phyloP scores from a whole-genome alignment of 2,888 invertebrate genomes.

The Artemia sinica region DNA sequence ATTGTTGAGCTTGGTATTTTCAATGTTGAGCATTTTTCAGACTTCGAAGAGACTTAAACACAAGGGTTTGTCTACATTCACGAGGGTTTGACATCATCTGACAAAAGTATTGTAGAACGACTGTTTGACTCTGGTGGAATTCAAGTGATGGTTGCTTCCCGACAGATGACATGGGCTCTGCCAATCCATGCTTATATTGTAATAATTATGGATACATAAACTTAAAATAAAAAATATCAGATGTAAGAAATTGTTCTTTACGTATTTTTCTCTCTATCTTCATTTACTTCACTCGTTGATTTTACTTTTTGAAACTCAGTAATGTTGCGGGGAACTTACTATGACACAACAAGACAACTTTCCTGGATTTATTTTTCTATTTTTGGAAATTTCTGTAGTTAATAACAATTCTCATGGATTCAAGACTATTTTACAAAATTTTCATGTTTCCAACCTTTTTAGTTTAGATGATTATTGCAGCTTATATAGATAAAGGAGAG shows the following conservation, averaged over 20 bases:
- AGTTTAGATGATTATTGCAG: too few relatives aligned
- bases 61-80: constrained; percentile 91
- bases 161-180: constrained; percentile 81
- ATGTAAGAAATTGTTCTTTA: constrained; percentile 26
- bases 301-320: too few relatives aligned
- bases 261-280: too few relatives aligned
- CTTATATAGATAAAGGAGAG: too few relatives aligned
- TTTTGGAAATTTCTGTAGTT: too few relatives aligned
- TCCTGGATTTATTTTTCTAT: too few relatives aligned
- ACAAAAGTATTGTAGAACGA: constrained; percentile 77
- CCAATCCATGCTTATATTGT: constrained; percentile 81
- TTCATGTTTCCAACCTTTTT: too few relatives aligned
- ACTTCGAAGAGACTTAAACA: constrained; percentile 75
- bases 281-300: too few relatives aligned
- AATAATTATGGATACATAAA: constrained; percentile 89
- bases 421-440: too few relatives aligned
- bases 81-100: constrained; percentile 69
- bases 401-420: too few relatives aligned
- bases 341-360: too few relatives aligned
- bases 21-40: constrained; percentile 33
- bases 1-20: background rate
- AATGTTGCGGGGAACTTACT: too few relatives aligned
- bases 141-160: constrained; percentile 66
- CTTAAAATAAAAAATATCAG: constrained; percentile 57
- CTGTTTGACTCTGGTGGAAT: constrained; percentile 83